Base-by-base conservation (phyloP, 2,113 vertebrate genomes). In the Pachycephala philippinensis region DNA sequence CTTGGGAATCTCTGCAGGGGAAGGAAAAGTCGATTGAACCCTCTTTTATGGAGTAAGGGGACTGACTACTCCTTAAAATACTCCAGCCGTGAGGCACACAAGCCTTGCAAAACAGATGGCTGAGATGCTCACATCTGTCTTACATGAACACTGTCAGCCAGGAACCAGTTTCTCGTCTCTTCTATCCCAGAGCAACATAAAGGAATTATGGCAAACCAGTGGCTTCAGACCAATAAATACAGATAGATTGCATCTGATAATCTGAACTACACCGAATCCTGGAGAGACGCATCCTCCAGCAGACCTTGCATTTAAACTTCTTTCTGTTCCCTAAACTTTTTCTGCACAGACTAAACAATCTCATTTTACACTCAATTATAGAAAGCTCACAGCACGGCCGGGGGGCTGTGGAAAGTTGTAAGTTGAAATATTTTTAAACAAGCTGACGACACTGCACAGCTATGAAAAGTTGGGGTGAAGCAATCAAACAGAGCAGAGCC, bases 331-430 rank as follows among this genome's bases (percentile, higher is more conserved):
- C 64, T 90, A 52, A 84, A 86, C 72, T 84, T 92, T 64, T 93
- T 56, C 54, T 71, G 68, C 60, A 81, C 72, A 95, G 89, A 96
- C 93, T 95, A 95, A 95, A 94, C 90, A 95, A 85, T 96, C 79
- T 95, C 92, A 80, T 90, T 93, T 96, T 95, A 96, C 96, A 94
- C 91, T 95, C 91, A 85, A 59, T 68, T 95, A 96, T 7, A 54
- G 92, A 80, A 71, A 64, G 72, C 80, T 78, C 79, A 53, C 76
- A 92, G 90, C 40, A 72, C 0, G 2, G 59, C 59, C 2, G 1
- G 50, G 84, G 90, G 57, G 50, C 85, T 84, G 39, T 49, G 49
- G 68, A 78, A 94, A 97, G 88, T 33, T 90, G 83, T 84, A 93
- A 90, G 82, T 14, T 93, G 88, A 93, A 96, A 81, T 88, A 89